phyloP scores from a whole-genome alignment of 2,113 vertebrate genomes.

The Hydrochoerus hydrochaeris region DNA sequence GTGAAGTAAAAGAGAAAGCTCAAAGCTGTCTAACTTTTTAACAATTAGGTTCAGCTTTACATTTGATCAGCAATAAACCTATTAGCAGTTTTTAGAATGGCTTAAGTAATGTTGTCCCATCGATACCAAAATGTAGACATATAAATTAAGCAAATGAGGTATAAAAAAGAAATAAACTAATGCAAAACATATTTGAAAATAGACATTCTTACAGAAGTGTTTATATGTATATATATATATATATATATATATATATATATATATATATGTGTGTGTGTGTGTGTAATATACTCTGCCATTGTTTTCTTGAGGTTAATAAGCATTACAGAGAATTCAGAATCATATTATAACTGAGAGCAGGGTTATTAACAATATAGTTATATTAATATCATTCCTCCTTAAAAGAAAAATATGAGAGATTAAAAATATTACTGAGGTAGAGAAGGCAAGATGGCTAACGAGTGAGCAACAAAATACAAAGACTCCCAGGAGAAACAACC shows the following conservation, averaged over 20 bases:
- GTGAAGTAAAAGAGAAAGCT: background rate
- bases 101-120: background rate
- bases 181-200: too few species aligned
- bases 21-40: background rate
- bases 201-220: background rate
- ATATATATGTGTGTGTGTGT: background rate
- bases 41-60: background rate
- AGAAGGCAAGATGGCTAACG: too few species aligned
- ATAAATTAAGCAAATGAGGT: background rate
- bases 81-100: background rate
- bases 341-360: background rate
- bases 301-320: background rate
- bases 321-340: background rate
- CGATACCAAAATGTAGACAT: fast-evolving
- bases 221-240: background rate
- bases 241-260: background rate
- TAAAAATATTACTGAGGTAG: background rate
- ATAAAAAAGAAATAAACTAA: background rate
- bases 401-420: background rate
- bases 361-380: background rate
- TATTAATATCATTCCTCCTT: background rate
- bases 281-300: background rate
- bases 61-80: background rate
- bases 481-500: too few species aligned
- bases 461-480: too few species aligned